Conservation (phyloP, 64 coral and sea anemone genomes). For the Cladopsammia gracilis region DNA sequence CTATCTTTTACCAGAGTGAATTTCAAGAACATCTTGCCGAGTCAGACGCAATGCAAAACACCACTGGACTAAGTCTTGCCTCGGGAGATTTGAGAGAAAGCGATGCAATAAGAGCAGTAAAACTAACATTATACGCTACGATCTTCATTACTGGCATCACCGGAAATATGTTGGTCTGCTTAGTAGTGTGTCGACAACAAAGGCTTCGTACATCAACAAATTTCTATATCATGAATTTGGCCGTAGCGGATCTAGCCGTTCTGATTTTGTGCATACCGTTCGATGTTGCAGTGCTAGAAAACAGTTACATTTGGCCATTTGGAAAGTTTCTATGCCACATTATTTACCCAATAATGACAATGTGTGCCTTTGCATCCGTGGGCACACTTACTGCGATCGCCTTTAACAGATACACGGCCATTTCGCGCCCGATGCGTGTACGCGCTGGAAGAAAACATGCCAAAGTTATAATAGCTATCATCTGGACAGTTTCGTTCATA, state of each 20-base stretch:
- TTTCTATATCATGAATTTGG: constrained; percentile 91
- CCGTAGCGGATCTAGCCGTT: constrained; percentile 81
- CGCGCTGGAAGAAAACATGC: constrained; percentile 60
- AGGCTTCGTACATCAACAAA: constrained; percentile 90
- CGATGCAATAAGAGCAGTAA: constrained; percentile 14
- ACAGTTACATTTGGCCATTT: constrained; percentile 82
- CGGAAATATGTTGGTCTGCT: constrained; percentile 84
- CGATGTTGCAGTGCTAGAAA: constrained; percentile 89
- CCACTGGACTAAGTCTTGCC: neutral
- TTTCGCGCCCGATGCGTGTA: constrained; percentile 77
- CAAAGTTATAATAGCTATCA: constrained; percentile 64
- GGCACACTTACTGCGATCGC: constrained; percentile 91
- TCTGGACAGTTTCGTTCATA: constrained; percentile 68
- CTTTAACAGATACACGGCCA: constrained; percentile 79
- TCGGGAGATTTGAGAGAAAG: neutral
- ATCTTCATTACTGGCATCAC: constrained; percentile 70
- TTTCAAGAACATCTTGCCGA: neutral
- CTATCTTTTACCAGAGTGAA: neutral
- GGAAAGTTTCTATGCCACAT: constrained; percentile 77
- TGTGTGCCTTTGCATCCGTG: constrained; percentile 88
- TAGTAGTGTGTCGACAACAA: constrained; percentile 88
- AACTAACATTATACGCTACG: constrained; percentile 70
- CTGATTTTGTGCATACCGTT: constrained; percentile 89
- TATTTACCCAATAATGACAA: constrained; percentile 89
- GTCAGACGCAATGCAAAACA: neutral